Evolutionary conservation across 2,113 vertebrate genomes (phyloP), one percentile per base, ranked within the genome.

Genomic region (Epinephelus lanceolatus): DNA sequence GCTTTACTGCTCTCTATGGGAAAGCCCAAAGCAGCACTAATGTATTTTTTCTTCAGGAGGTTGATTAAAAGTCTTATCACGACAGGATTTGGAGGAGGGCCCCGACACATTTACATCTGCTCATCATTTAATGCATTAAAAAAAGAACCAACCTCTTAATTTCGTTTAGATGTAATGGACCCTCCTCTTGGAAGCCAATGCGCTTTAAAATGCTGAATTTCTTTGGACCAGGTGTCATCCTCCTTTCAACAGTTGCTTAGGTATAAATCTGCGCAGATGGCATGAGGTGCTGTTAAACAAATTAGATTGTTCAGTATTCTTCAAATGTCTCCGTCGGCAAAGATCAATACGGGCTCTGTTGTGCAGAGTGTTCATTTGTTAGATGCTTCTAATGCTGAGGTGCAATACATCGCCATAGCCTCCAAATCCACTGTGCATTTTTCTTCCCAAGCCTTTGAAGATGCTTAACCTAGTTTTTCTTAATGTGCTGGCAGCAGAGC

Each of bases 401-500:
- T 84, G 76, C 72, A 81, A 67, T 86, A 76, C 70, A 89, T 86
- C 53, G 5, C 75, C 71, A 65, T 47, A 67, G 78, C 25, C 47
- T 80, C 61, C 71, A 78, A 84, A 87, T 84, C 59, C 73, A 81
- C 37, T 61, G 55, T 76, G 63, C 21, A 65, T 85, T 84, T 85
- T 83, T 62, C 67, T 55, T 84, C 69, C 53, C 42, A 77, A 73
- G 75, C 81, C 86, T 94, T 94, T 95, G 86, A 93, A 88, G 88
- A 90, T 91, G 74, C 80, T 88, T 92, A 90, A 92, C 91, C 81
- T 91, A 94, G 61, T 93, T 94, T 87, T 68, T 89, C 59, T 45
- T 55, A 19, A 76, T 81, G 53, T 85, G 71, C 83, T 84, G 72
- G 78, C 70, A 86, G 84, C 81, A 81, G 66, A 72, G 81, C 70